Percentiles rank a stretch among this genome's conserved stretches.
These are phyloP conservation scores for Pterobdella sp. DNA, from an alignment of 2,888 invertebrate species.

Conservation along the genomic window DNA sequence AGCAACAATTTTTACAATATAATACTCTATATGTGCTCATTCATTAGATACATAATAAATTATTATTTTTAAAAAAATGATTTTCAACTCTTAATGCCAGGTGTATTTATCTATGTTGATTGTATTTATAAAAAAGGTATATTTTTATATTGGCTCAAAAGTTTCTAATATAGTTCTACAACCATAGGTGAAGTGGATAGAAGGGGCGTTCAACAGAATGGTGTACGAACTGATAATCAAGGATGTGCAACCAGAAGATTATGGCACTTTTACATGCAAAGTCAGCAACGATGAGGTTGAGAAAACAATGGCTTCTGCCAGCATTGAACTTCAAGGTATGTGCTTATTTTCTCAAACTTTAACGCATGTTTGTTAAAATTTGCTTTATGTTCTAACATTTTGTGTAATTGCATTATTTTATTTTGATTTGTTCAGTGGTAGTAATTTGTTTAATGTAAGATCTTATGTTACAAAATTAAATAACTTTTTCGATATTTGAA, in stretches of 20 bases:
- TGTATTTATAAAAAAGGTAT: too few relatives aligned
- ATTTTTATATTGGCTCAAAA: too few relatives aligned
- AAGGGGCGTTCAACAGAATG: conserved; percentile 38
- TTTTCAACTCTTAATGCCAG: too few relatives aligned
- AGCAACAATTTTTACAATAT: too few relatives aligned
- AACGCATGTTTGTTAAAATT: too few relatives aligned
- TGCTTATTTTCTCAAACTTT: too few relatives aligned
- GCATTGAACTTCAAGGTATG: conserved; percentile 33
- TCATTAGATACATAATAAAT: too few relatives aligned
- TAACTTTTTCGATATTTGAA: neutral
- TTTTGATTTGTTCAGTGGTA: neutral
- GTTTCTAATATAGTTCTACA: neutral
- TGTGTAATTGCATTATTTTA: conserved; percentile 17
- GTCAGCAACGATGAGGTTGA: conserved; percentile 33
- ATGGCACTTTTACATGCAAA: conserved; percentile 36
- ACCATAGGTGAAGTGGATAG: conserved; percentile 27
- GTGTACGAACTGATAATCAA: conserved; percentile 38
- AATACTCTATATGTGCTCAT: too few relatives aligned
- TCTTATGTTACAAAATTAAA: neutral
- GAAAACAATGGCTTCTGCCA: conserved; percentile 20
- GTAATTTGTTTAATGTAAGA: neutral
- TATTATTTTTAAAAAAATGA: too few relatives aligned
- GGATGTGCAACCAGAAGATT: conserved; percentile 36
- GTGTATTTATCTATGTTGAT: too few relatives aligned
- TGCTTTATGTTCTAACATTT: neutral